A percentile compares a stretch with the other conserved stretches of the same genome.
Conservation (phyloP, 2,113 vertebrate genomes). For the Nothobranchius kuhntae region DNA sequence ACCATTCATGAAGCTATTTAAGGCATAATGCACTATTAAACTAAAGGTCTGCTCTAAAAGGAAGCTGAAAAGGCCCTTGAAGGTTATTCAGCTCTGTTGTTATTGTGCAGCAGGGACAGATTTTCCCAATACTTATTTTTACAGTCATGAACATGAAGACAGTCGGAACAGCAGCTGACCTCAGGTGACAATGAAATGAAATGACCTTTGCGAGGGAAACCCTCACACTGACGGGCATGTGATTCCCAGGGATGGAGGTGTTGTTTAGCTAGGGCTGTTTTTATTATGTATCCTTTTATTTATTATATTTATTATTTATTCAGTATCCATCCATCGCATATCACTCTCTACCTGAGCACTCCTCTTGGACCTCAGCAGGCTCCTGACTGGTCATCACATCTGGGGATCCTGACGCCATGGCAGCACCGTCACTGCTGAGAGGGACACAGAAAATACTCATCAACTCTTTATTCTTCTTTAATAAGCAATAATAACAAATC, state of each 20-base stretch:
- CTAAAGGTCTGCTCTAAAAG: constrained; percentile 42
- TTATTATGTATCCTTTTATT: too few species aligned
- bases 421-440: constrained; percentile 78
- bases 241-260: too few species aligned
- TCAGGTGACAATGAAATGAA: constrained; percentile 8
- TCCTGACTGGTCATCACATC: constrained; percentile 74
- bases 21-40: constrained; percentile 51
- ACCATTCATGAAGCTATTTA: constrained; percentile 37
- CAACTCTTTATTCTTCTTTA: too few species aligned
- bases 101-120: constrained; percentile 14
- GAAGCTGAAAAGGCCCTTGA: constrained; percentile 8
- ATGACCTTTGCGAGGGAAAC: constrained; percentile 47
- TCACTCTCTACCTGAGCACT: constrained; percentile 77
- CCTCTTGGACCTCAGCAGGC: constrained; percentile 75
- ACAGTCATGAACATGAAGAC: background rate
- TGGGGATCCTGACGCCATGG: constrained; percentile 80
- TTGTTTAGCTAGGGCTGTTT: too few species aligned
- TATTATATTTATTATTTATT: too few species aligned
- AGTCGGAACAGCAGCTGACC: too few species aligned
- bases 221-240: background rate
- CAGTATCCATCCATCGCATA: background rate
- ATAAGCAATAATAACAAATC: too few species aligned
- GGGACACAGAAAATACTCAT: background rate
- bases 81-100: constrained; percentile 40
- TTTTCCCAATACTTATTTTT: constrained; percentile 7